Evolutionary conservation across 2,113 vertebrate species (phyloP).

Genomic region (Gallinago undulata): DNA sequence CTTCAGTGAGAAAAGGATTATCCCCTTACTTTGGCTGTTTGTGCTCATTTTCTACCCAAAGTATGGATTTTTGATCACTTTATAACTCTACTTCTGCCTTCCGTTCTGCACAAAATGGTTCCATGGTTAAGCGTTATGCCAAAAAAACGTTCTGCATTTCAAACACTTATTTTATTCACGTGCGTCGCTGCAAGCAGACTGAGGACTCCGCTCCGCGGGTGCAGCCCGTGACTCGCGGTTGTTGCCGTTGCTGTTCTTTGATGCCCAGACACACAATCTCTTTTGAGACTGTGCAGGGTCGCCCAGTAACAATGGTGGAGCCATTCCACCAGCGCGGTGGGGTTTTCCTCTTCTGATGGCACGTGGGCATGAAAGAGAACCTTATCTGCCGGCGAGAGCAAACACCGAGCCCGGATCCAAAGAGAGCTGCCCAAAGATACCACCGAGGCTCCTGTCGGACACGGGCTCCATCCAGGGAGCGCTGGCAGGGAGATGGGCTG

Average conservation of each 20-base stretch:
- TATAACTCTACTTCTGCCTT: background rate
- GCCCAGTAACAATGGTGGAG: constrained; percentile 7
- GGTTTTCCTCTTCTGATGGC: constrained; percentile 37
- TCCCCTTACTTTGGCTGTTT: background rate
- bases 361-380: constrained; percentile 49
- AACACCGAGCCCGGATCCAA: background rate
- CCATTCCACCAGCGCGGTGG: background rate
- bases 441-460: background rate
- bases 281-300: constrained; percentile 52
- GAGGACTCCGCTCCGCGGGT: background rate
- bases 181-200: background rate
- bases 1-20: background rate
- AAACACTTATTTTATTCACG: rapidly evolving
- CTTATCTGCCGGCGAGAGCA: constrained; percentile 33
- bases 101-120: background rate
- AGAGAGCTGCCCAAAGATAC: background rate
- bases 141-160: background rate
- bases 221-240: rapidly evolving
- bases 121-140: rapidly evolving
- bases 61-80: background rate
- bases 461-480: background rate
- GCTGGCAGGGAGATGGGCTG: background rate
- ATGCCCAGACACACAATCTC: background rate
- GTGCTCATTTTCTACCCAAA: background rate
- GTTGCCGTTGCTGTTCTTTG: background rate